Evolutionary conservation across 2,888 invertebrate genomes (phyloP), one percentile per base, ranked within the genome.

Genomic region (Dascillus cervinus): DNA sequence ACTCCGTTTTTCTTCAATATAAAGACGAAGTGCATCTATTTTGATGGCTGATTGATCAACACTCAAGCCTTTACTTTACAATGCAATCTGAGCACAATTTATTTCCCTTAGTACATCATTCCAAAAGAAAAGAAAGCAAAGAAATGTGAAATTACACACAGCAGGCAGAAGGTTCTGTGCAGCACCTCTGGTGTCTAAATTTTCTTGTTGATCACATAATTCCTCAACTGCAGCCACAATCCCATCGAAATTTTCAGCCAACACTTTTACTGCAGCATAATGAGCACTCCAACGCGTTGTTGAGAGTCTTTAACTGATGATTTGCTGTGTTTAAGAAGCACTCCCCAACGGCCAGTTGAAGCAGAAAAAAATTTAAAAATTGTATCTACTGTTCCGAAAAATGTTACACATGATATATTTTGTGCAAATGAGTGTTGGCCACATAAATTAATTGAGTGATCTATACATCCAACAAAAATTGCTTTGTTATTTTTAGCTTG

Each of bases 171-270:
- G n/a, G 37, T 22, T 17, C 21, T 14, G 13, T 32, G 41, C 34
- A 38, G 36, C 31, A 29, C 19, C 26, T 33, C 41, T 41, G 24
- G 41, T 41, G 32, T 40, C 40, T 6, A 35, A 13, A 19, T 41
- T 39, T 36, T 29, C 39, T 13, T 33, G 24, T 20, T 34, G 39
- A 39, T 39, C 34, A 32, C 28, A 33, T 30, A 35, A 26, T 13
- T 2, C 33, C 22, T 41, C 41, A 15, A 41, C 17, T 25, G 33
- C 32, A 12, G 26, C 12, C 8, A 41, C 29, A 26, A 35, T 25
- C 32, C 30, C 26, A 15, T 39, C 39, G 19, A 41, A 26, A 20
- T 36, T 32, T 14, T 39, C 17, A n/a, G 25, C 32, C 9, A 39
- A 5, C 14, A 23, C 13, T 21, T 39, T 41, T 27, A 39, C 36